These are phyloP conservation scores for Prunella fulvescens DNA, from an alignment of 2,113 vertebrate species.

Conservation along the genomic window DNA sequence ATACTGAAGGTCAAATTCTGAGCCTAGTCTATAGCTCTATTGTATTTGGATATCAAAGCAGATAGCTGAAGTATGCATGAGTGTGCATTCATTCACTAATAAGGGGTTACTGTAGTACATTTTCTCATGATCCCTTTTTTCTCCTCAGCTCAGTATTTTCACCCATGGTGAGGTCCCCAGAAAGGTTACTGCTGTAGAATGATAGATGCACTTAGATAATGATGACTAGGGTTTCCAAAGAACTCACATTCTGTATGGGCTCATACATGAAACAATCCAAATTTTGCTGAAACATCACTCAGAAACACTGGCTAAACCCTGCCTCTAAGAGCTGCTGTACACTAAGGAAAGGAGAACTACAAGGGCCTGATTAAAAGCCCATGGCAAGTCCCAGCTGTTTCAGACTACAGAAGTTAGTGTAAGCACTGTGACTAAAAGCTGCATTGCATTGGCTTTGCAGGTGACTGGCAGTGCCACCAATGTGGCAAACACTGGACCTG, in stretches of 20 bases:
- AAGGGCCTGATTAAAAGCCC: neutral
- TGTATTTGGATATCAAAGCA: conserved; percentile 40
- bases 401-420: neutral
- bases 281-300: neutral
- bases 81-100: neutral
- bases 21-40: neutral
- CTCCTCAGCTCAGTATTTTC: neutral
- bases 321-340: neutral
- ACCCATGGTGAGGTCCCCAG: neutral
- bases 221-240: neutral
- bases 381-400: neutral
- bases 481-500: neutral
- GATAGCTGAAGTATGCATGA: conserved; percentile 30
- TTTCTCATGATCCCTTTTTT: neutral
- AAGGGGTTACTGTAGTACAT: neutral
- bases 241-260: neutral
- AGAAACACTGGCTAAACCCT: neutral
- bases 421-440: neutral
- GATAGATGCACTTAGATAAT: neutral
- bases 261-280: neutral
- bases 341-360: neutral
- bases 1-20: conserved; percentile 40
- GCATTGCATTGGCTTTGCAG: neutral
- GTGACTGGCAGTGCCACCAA: neutral
- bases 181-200: neutral